These are phyloP conservation scores for Atta colombica DNA, from an alignment of 1,140 invertebrate species.

Conservation along the genomic window DNA sequence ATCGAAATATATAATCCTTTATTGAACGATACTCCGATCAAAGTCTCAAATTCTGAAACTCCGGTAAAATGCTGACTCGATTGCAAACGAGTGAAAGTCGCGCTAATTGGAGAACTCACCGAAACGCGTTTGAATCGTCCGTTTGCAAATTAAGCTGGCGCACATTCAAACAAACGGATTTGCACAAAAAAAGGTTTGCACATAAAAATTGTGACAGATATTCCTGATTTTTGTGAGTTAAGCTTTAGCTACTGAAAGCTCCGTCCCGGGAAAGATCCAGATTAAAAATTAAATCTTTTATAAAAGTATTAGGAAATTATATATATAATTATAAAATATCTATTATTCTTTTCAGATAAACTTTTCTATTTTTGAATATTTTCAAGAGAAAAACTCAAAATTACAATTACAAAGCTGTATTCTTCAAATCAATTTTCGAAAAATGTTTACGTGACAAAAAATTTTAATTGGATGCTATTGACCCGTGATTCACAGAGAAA, in stretches of 20 bases:
- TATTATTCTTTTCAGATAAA: background rate
- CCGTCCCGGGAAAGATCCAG: background rate
- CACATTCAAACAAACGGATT: conserved; percentile 50
- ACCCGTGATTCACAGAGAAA: background rate
- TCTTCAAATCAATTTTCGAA: background rate
- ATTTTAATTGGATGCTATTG: background rate
- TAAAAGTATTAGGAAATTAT: conserved; percentile 1
- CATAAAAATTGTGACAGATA: conserved; percentile 22
- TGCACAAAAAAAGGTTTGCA: background rate
- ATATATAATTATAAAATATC: background rate
- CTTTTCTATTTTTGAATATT: background rate
- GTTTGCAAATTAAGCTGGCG: conserved; percentile 55
- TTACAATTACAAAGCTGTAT: background rate
- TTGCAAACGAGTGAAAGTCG: conserved; percentile 39
- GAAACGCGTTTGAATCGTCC: conserved; percentile 47
- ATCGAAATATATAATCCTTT: conserved; percentile 31
- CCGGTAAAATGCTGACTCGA: conserved; percentile 16
- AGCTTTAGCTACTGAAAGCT: background rate
- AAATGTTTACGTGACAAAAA: background rate
- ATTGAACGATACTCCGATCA: conserved; percentile 26
- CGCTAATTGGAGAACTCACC: conserved; percentile 50
- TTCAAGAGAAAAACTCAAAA: background rate
- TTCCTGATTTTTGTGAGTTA: conserved; percentile 50
- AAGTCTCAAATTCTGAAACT: conserved; percentile 46
- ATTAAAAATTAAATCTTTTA: conserved; percentile 28